Conservation (phyloP, 2,797 vertebrate species). For the Tapera naevia region DNA sequence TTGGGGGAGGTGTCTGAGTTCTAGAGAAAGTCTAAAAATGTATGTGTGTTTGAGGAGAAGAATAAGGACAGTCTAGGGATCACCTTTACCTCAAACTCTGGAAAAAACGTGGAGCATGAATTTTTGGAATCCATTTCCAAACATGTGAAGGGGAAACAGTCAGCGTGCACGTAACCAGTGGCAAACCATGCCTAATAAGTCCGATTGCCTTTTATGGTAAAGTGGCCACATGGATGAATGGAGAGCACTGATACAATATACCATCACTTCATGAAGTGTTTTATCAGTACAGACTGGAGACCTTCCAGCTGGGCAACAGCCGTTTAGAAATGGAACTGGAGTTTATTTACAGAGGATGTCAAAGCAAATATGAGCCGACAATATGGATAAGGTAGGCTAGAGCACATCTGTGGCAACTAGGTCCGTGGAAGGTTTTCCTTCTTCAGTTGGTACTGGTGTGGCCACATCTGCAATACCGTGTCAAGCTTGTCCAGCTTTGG, state of each 20-base stretch:
- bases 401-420: background rate
- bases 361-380: background rate
- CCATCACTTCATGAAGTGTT: background rate
- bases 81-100: background rate
- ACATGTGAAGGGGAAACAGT: background rate
- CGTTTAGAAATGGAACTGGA: background rate
- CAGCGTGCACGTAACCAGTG: background rate
- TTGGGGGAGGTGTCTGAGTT: background rate
- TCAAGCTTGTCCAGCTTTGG: background rate
- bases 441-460: background rate
- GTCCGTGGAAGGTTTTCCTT: background rate
- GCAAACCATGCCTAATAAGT: background rate
- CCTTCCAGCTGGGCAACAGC: background rate
- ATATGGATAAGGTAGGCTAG: background rate
- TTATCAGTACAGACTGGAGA: background rate
- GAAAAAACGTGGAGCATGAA: fast-evolving
- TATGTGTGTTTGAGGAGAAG: background rate
- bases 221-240: background rate
- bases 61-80: background rate
- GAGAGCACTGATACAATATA: background rate
- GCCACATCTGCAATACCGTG: background rate
- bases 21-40: background rate
- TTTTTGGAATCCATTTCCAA: background rate
- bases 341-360: background rate
- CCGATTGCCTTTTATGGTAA: background rate